Evolutionary conservation across 2,113 vertebrate genomes (phyloP), one percentile per base, ranked within the genome.

Genomic region (Ageneiosus marmoratus): DNA sequence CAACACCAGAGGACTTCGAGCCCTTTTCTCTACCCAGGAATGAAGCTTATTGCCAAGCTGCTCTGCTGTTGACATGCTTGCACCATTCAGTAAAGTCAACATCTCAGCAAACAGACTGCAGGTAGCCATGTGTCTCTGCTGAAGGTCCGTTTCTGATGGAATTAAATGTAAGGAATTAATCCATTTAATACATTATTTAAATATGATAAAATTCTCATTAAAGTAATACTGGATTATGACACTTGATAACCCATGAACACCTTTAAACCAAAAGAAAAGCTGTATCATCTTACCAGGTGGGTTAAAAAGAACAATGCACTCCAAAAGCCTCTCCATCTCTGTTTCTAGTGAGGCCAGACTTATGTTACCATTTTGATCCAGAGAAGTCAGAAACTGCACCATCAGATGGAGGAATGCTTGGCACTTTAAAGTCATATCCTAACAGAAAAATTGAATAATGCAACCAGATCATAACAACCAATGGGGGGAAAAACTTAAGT

Each of bases 291-390:
- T 82, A 97, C 98, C 96, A 84, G 97, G 95, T 7, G 96, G 96
- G 91, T 95, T 97, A 89, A 99, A 98, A 82, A 94, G 83, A 73
- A 97, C 89, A 55, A 98, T 90, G 69, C 95, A 94, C 87, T 98
- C 97, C 27, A 99, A 91, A 63, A 99, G 89, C 55, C 93, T 94
- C 88, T 94, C 94, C 93, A 98, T 95, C 88, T 99, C 96, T 84
- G 94, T 93, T 76, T 97, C 95, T 84, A 99, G 89, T 56, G 89
- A 89, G n/a, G 86, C 88, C 84, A 97, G 90, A 63, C 90, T 94
- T 85, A 98, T 95, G 87, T 95, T 94, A 37, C 96, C 95, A 22
- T 92, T 95, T 87, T 98, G 98, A 81, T 98, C 98, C 89, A 99
- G 89, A 82, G 92, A 91, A 81, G 95, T 95, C 84, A 99, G 92